phyloP scores from a whole-genome alignment of 2,888 invertebrate genomes.

The Heliconius hortense region DNA sequence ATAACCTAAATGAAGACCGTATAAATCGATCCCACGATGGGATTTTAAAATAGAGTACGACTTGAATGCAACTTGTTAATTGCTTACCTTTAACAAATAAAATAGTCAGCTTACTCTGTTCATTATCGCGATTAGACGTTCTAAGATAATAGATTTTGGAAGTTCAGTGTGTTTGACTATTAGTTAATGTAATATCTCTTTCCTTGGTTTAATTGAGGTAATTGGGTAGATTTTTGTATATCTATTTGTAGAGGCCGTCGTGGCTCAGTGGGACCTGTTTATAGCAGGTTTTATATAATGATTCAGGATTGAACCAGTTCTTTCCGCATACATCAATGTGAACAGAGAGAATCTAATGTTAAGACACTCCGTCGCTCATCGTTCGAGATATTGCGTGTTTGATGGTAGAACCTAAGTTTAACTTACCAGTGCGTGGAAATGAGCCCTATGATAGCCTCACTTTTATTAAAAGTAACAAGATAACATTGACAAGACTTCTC shows the following conservation, averaged over 20 bases:
- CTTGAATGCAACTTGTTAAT: constrained; percentile 39
- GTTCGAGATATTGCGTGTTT: too few relatives aligned
- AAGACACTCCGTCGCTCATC: background rate
- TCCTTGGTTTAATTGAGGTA: constrained; percentile 4
- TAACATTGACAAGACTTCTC: too few relatives aligned
- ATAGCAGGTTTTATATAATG: background rate
- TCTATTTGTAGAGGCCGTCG: background rate
- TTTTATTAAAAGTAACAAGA: too few relatives aligned
- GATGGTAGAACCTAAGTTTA: background rate
- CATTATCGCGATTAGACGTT: constrained; percentile 48
- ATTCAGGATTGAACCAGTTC: too few relatives aligned
- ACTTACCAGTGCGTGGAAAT: background rate
- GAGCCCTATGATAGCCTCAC: background rate
- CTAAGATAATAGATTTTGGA: constrained; percentile 47
- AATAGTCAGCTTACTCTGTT: constrained; percentile 36
- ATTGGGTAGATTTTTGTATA: constrained; percentile 4
- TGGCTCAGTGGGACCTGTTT: background rate
- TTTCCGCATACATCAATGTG: background rate
- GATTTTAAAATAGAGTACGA: constrained; percentile 23
- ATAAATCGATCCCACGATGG: constrained; percentile 5
- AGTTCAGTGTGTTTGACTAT: constrained; percentile 6
- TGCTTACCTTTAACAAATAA: constrained; percentile 35
- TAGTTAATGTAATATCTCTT: constrained; percentile 20
- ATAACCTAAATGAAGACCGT: background rate
- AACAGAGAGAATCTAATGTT: background rate